Evolutionary conservation across 2,113 vertebrate genomes (phyloP).

Genomic region (Chionomys nivalis): DNA sequence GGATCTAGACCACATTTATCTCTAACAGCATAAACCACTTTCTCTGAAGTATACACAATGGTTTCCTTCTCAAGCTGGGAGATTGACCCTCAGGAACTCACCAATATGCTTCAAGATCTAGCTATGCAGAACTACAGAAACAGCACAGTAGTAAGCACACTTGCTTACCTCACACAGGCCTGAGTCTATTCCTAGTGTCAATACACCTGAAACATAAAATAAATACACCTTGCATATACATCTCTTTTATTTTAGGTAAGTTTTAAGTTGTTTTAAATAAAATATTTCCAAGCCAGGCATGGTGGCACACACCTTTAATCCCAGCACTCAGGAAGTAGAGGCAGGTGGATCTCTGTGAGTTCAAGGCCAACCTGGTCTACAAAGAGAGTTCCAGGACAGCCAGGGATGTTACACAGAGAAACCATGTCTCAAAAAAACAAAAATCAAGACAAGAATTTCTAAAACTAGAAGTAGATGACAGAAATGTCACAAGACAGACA

Average conservation of each 20-base stretch:
- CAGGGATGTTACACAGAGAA: not conserved
- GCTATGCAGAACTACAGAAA: not conserved
- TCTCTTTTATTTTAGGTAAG: not conserved
- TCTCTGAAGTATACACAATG: not conserved
- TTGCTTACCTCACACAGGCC: not conserved
- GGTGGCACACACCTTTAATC: not conserved
- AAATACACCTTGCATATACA: not conserved
- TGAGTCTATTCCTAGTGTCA: not conserved
- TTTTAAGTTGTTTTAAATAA: not conserved
- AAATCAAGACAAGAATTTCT: not conserved
- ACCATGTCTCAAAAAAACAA: not conserved
- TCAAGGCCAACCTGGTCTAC: not conserved
- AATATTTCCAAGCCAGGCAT: not conserved
- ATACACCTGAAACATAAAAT: not conserved
- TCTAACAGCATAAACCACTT: not conserved
- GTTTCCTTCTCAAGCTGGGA: not conserved
- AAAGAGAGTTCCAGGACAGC: not conserved
- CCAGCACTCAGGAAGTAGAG: not conserved
- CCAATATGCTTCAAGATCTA: not conserved
- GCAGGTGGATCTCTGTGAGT: not conserved
- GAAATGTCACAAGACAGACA: not conserved
- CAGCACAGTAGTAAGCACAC: not conserved
- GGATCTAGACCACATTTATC: not conserved
- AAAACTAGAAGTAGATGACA: not conserved
- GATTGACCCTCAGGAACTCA: not conserved